A percentile compares a stretch with the other conserved stretches of the same genome.
Evolutionary conservation across 2,113 vertebrate genomes (phyloP).

Genomic region (Nerophis ophidion): DNA sequence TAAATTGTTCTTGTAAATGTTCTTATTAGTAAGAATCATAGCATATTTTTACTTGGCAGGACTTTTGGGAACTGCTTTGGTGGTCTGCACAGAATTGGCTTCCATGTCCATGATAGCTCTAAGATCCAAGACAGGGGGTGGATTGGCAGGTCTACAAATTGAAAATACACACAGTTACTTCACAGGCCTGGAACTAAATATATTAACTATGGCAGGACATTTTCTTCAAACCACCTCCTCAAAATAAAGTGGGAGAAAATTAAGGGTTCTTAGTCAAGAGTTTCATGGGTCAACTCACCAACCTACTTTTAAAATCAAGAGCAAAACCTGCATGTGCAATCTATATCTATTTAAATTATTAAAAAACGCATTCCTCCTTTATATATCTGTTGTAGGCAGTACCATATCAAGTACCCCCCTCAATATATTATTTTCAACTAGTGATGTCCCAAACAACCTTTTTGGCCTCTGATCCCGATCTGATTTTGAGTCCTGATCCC

Average conservation of each 20-base stretch:
- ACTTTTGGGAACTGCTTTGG: conserved; percentile 79
- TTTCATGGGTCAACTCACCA: conserved; percentile 3
- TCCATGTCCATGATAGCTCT: conserved; percentile 96
- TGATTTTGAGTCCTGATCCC: too few relatives aligned
- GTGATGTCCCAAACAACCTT: too few relatives aligned
- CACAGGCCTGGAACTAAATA: not conserved
- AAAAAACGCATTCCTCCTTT: not conserved
- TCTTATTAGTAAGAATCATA: not conserved
- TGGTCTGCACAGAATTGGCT: conserved; percentile 77
- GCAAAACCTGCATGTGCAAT: conserved; percentile 1
- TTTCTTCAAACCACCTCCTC: not conserved
- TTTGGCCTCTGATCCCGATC: too few relatives aligned
- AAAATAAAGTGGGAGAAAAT: conserved; percentile 10
- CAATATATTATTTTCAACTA: not conserved
- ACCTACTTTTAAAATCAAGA: not conserved
- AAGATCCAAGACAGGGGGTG: conserved; percentile 83
- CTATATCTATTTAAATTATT: not conserved
- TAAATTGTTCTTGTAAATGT: conserved; percentile 1
- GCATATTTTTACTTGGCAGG: conserved; percentile 52
- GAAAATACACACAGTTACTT: conserved; percentile 26
- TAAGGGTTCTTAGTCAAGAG: not conserved
- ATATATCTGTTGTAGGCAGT: not conserved
- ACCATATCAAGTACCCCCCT: not conserved
- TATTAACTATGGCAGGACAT: conserved; percentile 1
- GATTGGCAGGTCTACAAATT: conserved; percentile 68